Percentiles rank a stretch among this genome's conserved stretches.
phyloP scores from a whole-genome alignment of 1,140 invertebrate species.

The Drosophila suzukii region DNA sequence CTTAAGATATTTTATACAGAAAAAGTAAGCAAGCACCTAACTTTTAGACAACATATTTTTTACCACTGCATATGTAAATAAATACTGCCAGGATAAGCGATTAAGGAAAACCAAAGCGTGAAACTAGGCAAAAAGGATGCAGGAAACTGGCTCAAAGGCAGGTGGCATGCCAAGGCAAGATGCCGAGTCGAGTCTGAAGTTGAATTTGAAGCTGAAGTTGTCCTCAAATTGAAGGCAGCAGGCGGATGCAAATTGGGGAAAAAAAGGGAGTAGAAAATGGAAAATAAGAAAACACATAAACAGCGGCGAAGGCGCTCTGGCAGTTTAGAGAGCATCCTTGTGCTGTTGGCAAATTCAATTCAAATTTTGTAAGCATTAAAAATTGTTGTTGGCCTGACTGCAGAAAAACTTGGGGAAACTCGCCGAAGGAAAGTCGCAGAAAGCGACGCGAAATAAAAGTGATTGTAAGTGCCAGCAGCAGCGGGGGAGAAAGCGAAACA shows the following conservation, averaged over 20 bases:
- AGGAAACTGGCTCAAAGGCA: constrained; percentile 21
- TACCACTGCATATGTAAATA: constrained; percentile 5
- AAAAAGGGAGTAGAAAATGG: constrained; percentile 11
- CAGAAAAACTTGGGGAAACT: constrained; percentile 74
- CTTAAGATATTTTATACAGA: no score
- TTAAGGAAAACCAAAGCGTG: constrained; percentile 71
- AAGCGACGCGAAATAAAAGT: constrained; percentile 72
- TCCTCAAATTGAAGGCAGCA: constrained; percentile 60
- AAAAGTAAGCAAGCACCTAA: background rate
- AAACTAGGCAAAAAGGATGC: constrained; percentile 57
- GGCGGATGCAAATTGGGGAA: constrained; percentile 68
- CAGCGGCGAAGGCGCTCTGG: constrained; percentile 35
- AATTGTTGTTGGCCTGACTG: constrained; percentile 50
- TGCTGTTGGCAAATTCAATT: constrained; percentile 79
- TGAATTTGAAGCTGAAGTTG: constrained; percentile 61
- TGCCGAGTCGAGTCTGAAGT: constrained; percentile 20
- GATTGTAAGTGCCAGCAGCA: constrained; percentile 71
- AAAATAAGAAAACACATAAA: constrained; percentile 25
- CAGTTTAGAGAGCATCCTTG: constrained; percentile 63
- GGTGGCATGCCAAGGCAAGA: constrained; percentile 15
- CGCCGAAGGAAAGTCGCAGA: constrained; percentile 49
- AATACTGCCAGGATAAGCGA: constrained; percentile 58
- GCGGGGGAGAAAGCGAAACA: background rate
- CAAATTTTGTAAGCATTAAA: constrained; percentile 82
- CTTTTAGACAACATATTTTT: background rate